A percentile compares a stretch with the other conserved stretches of the same genome.
These are phyloP conservation scores for Stenodema calcarata DNA, from an alignment of 2,888 invertebrate species.

Conservation along the genomic window DNA sequence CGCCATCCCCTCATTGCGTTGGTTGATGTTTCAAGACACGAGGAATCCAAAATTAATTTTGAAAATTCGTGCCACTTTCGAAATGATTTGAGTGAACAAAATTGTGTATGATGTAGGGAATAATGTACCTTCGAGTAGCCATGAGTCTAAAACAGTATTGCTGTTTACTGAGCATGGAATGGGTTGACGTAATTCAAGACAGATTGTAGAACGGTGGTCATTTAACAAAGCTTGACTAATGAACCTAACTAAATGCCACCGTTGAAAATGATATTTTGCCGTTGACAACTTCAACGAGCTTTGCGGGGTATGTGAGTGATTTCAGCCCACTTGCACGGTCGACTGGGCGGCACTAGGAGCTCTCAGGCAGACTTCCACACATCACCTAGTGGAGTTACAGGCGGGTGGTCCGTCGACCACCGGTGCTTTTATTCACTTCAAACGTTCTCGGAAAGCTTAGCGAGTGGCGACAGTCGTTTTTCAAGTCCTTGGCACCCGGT, in stretches of 20 bases:
- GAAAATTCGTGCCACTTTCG: too few relatives aligned
- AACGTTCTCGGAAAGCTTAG: background rate
- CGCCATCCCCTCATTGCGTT: too few relatives aligned
- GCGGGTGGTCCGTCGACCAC: background rate
- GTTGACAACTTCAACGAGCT: background rate
- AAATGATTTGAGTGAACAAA: too few relatives aligned
- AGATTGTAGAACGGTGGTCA: too few relatives aligned
- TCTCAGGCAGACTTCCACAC: background rate
- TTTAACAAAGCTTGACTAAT: too few relatives aligned
- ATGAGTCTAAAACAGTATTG: too few relatives aligned
- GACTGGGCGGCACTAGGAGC: background rate
- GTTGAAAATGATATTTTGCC: background rate
- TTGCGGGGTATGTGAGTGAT: background rate
- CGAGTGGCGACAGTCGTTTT: background rate
- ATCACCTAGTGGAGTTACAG: background rate
- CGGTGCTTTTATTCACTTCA: constrained; percentile 5
- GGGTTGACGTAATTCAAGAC: too few relatives aligned
- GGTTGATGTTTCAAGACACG: too few relatives aligned
- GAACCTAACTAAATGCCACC: background rate
- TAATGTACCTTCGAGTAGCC: too few relatives aligned
- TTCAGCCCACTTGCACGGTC: background rate
- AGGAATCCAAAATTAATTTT: too few relatives aligned
- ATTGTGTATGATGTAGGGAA: too few relatives aligned
- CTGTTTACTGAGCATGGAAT: too few relatives aligned
- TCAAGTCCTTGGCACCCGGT: background rate